Conservation (phyloP, 2,113 vertebrate species). For the Tragelaphus imberbis region DNA sequence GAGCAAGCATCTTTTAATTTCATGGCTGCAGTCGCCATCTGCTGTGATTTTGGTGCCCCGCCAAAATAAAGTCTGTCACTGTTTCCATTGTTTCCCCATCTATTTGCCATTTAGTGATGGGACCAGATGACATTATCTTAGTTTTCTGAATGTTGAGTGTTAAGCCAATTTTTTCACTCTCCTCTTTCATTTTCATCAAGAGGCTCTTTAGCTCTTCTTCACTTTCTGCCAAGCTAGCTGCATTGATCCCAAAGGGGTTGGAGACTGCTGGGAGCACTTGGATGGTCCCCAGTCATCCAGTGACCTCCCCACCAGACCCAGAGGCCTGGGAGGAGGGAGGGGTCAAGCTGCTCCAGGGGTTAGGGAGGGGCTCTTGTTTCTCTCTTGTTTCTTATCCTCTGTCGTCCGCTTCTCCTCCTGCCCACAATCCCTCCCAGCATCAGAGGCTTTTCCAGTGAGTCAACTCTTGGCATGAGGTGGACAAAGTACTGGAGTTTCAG, state of each 20-base stretch:
- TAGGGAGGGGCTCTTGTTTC: conserved; percentile 95
- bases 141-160: neutral
- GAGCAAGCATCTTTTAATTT: neutral
- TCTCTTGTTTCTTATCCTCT: conserved; percentile 75
- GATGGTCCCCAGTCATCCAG: conserved; percentile 76
- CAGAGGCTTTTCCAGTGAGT: too few species aligned
- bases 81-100: neutral
- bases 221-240: conserved; percentile 82
- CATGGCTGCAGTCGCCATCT: neutral
- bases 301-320: conserved; percentile 79
- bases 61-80: neutral
- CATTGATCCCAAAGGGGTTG: conserved; percentile 94
- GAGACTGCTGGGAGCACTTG: conserved; percentile 91
- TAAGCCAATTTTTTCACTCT: neutral
- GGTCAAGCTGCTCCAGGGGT: conserved; percentile 93
- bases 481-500: too few species aligned
- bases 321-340: conserved; percentile 81
- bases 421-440: too few species aligned
- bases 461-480: too few species aligned
- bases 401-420: neutral
- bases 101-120: neutral
- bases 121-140: neutral
- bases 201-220: neutral
- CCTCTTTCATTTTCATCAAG: neutral
- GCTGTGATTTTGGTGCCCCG: neutral